These are phyloP conservation scores for Pogonophryne albipinna DNA, from an alignment of 2,797 vertebrate genomes.

Conservation along the genomic window DNA sequence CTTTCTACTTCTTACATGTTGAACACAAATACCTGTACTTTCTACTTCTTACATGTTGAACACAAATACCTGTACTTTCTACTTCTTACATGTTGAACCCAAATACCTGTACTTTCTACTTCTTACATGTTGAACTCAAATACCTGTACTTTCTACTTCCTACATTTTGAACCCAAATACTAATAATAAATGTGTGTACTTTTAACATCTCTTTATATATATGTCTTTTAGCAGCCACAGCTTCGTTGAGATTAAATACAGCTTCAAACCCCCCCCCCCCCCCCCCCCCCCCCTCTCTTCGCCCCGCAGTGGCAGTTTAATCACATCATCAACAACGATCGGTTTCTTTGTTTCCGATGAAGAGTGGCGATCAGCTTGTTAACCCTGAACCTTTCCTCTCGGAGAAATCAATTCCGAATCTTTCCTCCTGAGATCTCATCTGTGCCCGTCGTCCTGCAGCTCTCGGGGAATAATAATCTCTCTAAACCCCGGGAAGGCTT, in stretches of 20 bases:
- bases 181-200: no score
- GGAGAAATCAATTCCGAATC: slow-evolving; percentile 54
- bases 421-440: slow-evolving; percentile 36
- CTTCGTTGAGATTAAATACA: background rate
- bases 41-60: no score
- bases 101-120: no score
- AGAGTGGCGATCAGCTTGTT: slow-evolving; percentile 23
- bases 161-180: no score
- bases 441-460: slow-evolving; percentile 58
- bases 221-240: background rate
- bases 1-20: no score
- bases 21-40: no score
- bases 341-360: slow-evolving; percentile 24
- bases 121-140: no score
- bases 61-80: no score
- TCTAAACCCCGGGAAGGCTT: slow-evolving; percentile 63
- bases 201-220: no score
- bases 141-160: no score
- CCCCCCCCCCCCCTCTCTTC: background rate
- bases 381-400: slow-evolving; percentile 41
- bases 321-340: background rate
- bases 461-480: slow-evolving; percentile 70
- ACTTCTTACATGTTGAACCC: no score
- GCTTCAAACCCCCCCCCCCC: background rate
- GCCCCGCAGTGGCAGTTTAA: slow-evolving; percentile 4